Evolutionary conservation across 2,797 vertebrate genomes (phyloP).

Genomic region (Melanotaenia nigrans): DNA sequence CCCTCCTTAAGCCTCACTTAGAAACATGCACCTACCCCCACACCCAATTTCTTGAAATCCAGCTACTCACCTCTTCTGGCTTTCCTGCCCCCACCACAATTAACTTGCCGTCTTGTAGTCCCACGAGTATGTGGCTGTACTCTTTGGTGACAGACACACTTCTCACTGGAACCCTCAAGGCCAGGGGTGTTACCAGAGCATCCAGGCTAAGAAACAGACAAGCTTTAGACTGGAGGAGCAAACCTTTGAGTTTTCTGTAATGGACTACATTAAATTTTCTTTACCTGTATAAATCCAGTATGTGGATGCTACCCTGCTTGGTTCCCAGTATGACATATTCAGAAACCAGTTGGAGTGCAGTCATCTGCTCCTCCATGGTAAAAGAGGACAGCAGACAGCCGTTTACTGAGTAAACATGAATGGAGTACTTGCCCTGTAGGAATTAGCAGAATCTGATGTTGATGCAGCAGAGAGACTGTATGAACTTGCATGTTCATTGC

Average conservation of each 20-base stretch:
- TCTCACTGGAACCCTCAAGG: slow-evolving; percentile 90
- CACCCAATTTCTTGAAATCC: slow-evolving; percentile 32
- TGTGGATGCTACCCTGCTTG: slow-evolving; percentile 87
- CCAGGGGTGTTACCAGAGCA: slow-evolving; percentile 79
- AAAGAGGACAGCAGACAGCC: slow-evolving; percentile 86
- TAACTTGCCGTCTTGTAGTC: slow-evolving; percentile 93
- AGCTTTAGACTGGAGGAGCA: neutral
- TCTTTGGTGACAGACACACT: slow-evolving; percentile 95
- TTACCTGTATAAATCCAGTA: slow-evolving; percentile 85
- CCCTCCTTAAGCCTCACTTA: neutral
- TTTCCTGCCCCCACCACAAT: slow-evolving; percentile 96
- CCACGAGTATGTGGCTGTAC: slow-evolving; percentile 94
- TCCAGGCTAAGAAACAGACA: slow-evolving; percentile 80
- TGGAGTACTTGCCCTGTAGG: slow-evolving; percentile 83
- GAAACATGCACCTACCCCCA: slow-evolving; percentile 17
- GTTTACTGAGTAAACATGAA: slow-evolving; percentile 94
- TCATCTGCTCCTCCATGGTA: slow-evolving; percentile 87
- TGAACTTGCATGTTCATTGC: neutral
- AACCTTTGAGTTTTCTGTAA: neutral
- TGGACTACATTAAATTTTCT: neutral
- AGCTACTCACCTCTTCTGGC: slow-evolving; percentile 89
- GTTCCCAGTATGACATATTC: slow-evolving; percentile 92
- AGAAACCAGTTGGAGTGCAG: slow-evolving; percentile 87
- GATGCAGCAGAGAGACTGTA: neutral
- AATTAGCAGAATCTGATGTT: neutral